Conservation (phyloP, 1,140 invertebrate species). For the Drosophila tropicalis region DNA sequence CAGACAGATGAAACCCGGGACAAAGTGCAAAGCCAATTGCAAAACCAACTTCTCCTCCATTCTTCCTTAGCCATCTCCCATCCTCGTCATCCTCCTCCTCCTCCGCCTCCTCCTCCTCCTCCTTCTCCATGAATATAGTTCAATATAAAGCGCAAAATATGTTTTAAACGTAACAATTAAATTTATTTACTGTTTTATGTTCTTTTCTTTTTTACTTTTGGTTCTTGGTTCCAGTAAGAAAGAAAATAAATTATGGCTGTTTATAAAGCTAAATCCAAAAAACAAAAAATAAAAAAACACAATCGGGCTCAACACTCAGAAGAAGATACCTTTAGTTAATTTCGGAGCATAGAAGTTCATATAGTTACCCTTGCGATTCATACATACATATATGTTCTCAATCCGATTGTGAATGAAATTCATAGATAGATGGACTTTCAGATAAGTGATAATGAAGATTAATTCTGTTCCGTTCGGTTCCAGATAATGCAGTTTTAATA, state of each 20-base stretch:
- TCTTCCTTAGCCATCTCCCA: background rate
- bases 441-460: too few species aligned
- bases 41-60: background rate
- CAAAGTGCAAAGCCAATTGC: constrained; percentile 47
- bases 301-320: background rate
- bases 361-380: background rate
- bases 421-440: background rate
- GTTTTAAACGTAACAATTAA: constrained; percentile 6
- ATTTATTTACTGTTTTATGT: background rate
- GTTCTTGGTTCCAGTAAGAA: background rate
- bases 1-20: constrained; percentile 22
- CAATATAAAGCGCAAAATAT: constrained; percentile 9
- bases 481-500: too few species aligned
- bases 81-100: background rate
- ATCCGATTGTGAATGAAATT: background rate
- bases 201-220: background rate
- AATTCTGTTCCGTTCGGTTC: too few species aligned
- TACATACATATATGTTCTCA: background rate
- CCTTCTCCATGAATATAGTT: background rate
- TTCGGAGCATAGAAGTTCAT: background rate
- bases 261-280: background rate
- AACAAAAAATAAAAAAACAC: too few species aligned
- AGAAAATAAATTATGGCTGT: background rate
- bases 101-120: too few species aligned
- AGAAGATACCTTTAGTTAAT: background rate